These are phyloP conservation scores for Thera britannica DNA, from an alignment of 2,888 invertebrate genomes.

Conservation along the genomic window DNA sequence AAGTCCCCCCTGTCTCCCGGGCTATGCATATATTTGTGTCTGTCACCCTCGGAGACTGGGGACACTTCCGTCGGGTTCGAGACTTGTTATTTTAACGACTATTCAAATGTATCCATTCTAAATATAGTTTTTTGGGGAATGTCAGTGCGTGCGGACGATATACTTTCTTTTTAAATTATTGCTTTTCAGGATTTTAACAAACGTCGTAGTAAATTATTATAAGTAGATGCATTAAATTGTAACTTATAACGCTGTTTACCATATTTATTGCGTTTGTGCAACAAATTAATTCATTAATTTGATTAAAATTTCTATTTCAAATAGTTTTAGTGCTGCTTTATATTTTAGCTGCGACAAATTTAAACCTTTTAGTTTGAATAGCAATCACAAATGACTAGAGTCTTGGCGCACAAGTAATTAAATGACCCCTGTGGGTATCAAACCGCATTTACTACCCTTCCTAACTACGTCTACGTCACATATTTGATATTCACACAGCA, in stretches of 20 bases:
- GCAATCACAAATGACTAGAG: too few relatives aligned
- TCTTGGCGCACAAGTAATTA: not conserved
- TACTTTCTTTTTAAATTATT: not conserved
- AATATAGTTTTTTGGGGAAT: slow-evolving; percentile 11
- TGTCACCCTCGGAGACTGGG: slow-evolving; percentile 6
- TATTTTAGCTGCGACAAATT: not conserved
- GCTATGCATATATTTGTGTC: slow-evolving; percentile 19
- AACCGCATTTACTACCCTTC: too few relatives aligned
- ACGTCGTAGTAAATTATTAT: too few relatives aligned
- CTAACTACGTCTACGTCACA: not conserved
- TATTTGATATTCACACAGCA: not conserved
- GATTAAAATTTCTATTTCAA: too few relatives aligned
- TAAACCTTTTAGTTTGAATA: not conserved
- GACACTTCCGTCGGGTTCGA: slow-evolving; percentile 12
- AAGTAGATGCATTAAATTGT: too few relatives aligned
- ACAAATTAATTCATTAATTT: not conserved
- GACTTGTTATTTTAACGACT: slow-evolving; percentile 29
- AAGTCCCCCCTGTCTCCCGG: not conserved
- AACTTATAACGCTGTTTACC: too few relatives aligned
- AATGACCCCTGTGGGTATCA: not conserved
- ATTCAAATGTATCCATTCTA: slow-evolving; percentile 25
- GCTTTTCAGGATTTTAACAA: not conserved
- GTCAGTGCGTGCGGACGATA: not conserved
- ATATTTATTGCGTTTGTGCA: too few relatives aligned
- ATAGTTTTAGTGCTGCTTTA: too few relatives aligned